Percentiles rank a stretch among this genome's conserved stretches.
These are phyloP conservation scores for Crax fasciolata DNA, from an alignment of 2,797 vertebrate genomes.

Conservation along the genomic window DNA sequence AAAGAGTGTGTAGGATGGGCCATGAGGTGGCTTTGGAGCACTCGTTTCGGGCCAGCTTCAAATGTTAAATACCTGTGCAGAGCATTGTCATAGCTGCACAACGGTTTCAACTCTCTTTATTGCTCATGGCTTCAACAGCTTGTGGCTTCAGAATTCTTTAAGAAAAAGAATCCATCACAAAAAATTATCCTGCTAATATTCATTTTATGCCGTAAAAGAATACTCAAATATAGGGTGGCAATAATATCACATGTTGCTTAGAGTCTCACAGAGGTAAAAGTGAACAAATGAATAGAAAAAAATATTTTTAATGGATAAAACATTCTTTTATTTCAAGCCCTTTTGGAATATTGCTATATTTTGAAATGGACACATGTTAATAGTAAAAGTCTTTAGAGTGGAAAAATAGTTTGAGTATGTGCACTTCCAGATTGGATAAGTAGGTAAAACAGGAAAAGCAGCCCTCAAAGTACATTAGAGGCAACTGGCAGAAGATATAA, in stretches of 20 bases:
- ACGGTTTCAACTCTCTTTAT: accelerated
- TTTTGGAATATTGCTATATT: not conserved
- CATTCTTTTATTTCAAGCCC: not conserved
- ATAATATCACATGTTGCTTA: not conserved
- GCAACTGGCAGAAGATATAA: not conserved
- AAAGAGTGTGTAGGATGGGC: accelerated
- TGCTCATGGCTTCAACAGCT: not conserved
- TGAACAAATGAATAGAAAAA: not conserved
- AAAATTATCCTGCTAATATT: not conserved
- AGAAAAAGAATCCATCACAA: not conserved
- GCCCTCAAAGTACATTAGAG: accelerated
- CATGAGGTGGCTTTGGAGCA: not conserved
- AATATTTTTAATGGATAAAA: not conserved
- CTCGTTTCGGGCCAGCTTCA: not conserved
- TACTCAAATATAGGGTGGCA: not conserved
- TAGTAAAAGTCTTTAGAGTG: not conserved
- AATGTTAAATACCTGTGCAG: not conserved
- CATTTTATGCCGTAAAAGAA: not conserved
- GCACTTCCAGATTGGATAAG: not conserved
- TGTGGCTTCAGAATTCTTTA: accelerated
- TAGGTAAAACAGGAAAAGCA: accelerated
- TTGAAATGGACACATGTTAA: not conserved
- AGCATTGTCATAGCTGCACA: not conserved
- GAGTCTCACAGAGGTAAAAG: not conserved
- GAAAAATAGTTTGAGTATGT: not conserved